Evolutionary conservation across 1,140 invertebrate species (phyloP).

Genomic region (Drosophila kurseongensis): DNA sequence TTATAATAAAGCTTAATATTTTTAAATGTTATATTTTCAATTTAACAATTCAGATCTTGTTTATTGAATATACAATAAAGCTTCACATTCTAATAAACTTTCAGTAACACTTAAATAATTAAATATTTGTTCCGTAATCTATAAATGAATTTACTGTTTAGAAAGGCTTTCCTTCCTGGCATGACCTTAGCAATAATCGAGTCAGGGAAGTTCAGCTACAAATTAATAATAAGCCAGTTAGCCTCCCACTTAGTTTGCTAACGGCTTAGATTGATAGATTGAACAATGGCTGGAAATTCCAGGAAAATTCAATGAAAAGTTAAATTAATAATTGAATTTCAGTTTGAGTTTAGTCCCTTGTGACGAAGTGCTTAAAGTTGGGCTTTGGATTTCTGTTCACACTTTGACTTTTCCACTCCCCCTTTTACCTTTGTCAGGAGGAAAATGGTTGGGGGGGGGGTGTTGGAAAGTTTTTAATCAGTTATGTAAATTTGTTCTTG

Average conservation of each 20-base stretch:
- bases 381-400: constrained; percentile 46
- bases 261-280: constrained; percentile 38
- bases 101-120: too few relatives aligned
- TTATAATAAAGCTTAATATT: too few relatives aligned
- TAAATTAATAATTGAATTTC: constrained; percentile 73
- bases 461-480: constrained; percentile 83
- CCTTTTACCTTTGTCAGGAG: constrained; percentile 27
- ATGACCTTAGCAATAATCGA: constrained; percentile 14
- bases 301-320: constrained; percentile 51
- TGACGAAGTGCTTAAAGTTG: constrained; percentile 36
- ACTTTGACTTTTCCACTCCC: constrained; percentile 45
- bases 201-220: constrained; percentile 1
- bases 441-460: too few relatives aligned
- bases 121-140: not conserved
- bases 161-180: not conserved
- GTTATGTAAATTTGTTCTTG: constrained; percentile 78
- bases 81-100: too few relatives aligned
- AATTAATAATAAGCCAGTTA: constrained; percentile 34
- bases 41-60: too few relatives aligned
- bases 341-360: constrained; percentile 28
- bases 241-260: constrained; percentile 10
- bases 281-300: constrained; percentile 24
- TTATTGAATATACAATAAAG: too few relatives aligned
- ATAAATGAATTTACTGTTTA: not conserved
- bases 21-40: too few relatives aligned